phyloP scores from a whole-genome alignment of 2,113 vertebrate species.

The Atrichornis clamosus region DNA sequence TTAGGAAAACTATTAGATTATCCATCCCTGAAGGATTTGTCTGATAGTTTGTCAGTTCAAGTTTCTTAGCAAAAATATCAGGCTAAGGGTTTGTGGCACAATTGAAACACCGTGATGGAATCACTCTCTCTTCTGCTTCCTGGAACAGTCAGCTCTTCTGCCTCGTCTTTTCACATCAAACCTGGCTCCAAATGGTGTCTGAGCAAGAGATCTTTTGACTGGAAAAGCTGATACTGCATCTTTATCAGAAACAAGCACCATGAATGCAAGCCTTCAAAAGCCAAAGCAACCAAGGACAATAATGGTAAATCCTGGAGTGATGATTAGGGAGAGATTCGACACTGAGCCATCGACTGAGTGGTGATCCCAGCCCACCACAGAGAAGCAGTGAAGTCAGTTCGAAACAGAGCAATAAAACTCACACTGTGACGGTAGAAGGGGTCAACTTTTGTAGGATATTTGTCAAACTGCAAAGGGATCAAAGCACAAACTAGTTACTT shows the following conservation, averaged over 20 bases:
- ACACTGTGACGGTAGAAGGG: slow-evolving; percentile 99
- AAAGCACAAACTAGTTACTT: slow-evolving; percentile 83
- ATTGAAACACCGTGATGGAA: neutral
- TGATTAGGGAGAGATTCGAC: slow-evolving; percentile 58
- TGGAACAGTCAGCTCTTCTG: neutral
- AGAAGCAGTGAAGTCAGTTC: slow-evolving; percentile 61
- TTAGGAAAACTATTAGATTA: slow-evolving; percentile 41
- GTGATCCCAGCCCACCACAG: slow-evolving; percentile 63
- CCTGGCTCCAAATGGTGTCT: neutral
- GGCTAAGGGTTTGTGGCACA: neutral
- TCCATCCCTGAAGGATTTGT: slow-evolving; percentile 36
- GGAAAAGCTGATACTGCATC: slow-evolving; percentile 74
- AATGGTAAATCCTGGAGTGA: slow-evolving; percentile 64
- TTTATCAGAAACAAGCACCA: slow-evolving; percentile 70
- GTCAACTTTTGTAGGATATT: slow-evolving; percentile 99
- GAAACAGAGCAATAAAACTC: slow-evolving; percentile 78
- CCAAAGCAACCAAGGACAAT: slow-evolving; percentile 59
- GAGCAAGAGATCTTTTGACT: slow-evolving; percentile 71
- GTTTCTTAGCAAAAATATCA: slow-evolving; percentile 32
- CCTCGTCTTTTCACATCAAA: slow-evolving; percentile 41
- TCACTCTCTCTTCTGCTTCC: neutral
- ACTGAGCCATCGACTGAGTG: slow-evolving; percentile 35
- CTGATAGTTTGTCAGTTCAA: slow-evolving; percentile 34
- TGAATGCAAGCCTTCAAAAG: slow-evolving; percentile 66
- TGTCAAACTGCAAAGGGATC: slow-evolving; percentile 98